Conservation (phyloP, 2,797 vertebrate genomes). For the Danio aesculapii region DNA sequence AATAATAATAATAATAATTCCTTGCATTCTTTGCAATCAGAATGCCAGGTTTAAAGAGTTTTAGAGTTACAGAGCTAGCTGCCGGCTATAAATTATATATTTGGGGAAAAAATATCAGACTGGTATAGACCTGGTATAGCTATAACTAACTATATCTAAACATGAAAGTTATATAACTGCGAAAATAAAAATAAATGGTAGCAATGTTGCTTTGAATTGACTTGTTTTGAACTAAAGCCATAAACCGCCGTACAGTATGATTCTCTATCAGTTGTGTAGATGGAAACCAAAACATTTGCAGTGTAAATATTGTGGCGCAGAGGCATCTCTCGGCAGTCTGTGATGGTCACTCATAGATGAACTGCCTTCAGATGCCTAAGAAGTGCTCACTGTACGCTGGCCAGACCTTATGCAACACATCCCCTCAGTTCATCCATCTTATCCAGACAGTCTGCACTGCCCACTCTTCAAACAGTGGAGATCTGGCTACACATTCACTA, state of each 20-base stretch:
- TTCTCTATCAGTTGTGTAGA: conserved; percentile 7
- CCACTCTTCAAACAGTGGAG: conserved; percentile 29
- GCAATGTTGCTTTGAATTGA: not conserved
- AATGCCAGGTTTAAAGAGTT: too few relatives aligned
- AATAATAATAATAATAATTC: too few relatives aligned
- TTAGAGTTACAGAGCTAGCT: too few relatives aligned
- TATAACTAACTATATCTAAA: too few relatives aligned
- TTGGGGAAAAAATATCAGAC: too few relatives aligned
- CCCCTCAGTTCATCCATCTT: conserved; percentile 20
- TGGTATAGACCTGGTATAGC: too few relatives aligned
- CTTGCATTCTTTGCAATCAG: too few relatives aligned
- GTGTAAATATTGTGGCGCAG: conserved; percentile 18
- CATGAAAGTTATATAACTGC: too few relatives aligned
- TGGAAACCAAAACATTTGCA: conserved; percentile 38
- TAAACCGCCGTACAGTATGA: not conserved
- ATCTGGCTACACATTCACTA: conserved; percentile 21
- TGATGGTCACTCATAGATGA: conserved; percentile 11
- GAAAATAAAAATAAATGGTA: too few relatives aligned
- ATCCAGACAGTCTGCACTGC: conserved; percentile 13
- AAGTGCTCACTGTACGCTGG: conserved; percentile 21
- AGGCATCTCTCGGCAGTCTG: conserved; percentile 25
- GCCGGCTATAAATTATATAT: too few relatives aligned
- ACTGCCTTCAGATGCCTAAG: conserved; percentile 4
- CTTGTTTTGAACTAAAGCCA: not conserved
- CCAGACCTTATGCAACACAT: conserved; percentile 19